A percentile compares a stretch with the other conserved stretches of the same genome.
Conservation (phyloP, 2,113 vertebrate genomes). For the Mugil cephalus region DNA sequence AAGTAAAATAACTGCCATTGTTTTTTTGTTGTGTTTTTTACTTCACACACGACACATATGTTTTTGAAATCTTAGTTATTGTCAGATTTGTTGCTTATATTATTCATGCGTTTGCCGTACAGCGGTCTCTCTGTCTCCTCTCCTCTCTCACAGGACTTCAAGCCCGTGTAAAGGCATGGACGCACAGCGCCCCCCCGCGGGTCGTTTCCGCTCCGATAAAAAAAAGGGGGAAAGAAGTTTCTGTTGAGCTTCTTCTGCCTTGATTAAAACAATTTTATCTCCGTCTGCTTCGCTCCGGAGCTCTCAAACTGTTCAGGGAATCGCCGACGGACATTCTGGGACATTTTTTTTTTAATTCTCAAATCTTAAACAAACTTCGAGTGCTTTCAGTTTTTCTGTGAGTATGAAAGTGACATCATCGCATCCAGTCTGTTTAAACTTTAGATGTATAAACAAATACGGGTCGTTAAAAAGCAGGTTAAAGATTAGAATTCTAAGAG, state of each 20-base stretch:
- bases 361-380: neutral
- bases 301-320: neutral
- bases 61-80: neutral
- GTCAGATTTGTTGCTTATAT: neutral
- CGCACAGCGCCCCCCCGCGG: conserved; percentile 84
- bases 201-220: conserved; percentile 11
- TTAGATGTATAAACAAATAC: neutral
- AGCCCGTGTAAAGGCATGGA: conserved; percentile 43
- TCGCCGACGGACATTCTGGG: neutral
- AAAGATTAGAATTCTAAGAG: neutral
- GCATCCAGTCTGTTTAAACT: neutral
- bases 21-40: neutral
- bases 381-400: neutral
- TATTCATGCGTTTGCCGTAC: neutral
- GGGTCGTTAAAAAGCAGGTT: neutral
- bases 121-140: neutral
- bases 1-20: neutral
- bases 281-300: neutral
- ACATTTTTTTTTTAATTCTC: no score
- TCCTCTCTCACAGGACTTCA: conserved; percentile 14
- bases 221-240: neutral
- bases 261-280: conserved; percentile 11
- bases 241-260: conserved; percentile 5
- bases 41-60: fast-evolving
- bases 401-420: conserved; percentile 24